Conservation (phyloP, 2,113 vertebrate genomes). For the Peromyscus californicus region DNA sequence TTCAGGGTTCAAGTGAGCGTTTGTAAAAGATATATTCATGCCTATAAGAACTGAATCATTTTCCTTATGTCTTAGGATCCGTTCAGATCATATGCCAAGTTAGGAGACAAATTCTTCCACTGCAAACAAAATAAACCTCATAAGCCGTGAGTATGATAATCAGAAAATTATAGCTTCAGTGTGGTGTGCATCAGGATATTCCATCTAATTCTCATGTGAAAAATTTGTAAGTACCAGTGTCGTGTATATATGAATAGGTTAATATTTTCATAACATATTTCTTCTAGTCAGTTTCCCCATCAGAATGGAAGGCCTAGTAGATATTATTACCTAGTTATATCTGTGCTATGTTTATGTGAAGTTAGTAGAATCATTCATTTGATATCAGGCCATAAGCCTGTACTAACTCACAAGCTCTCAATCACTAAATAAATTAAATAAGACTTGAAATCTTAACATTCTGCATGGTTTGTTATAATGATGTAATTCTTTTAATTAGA, state of each 20-base stretch:
- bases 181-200: background rate
- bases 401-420: background rate
- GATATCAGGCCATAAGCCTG: background rate
- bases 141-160: background rate
- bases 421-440: background rate
- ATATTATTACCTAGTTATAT: background rate
- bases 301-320: too few species aligned
- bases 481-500: background rate
- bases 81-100: background rate
- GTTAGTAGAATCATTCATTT: background rate
- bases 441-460: background rate
- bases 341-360: background rate
- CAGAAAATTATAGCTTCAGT: background rate
- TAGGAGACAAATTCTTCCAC: background rate
- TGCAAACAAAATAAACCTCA: background rate
- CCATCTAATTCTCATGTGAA: background rate
- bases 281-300: background rate
- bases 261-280: background rate
- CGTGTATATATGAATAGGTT: too few species aligned
- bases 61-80: background rate
- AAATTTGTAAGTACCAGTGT: background rate
- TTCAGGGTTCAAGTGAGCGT: background rate
- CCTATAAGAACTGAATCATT: background rate
- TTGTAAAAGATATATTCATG: background rate
- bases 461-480: background rate